Evolutionary conservation across 2,888 invertebrate genomes (phyloP).

Genomic region (Phanerotoma sp.): DNA sequence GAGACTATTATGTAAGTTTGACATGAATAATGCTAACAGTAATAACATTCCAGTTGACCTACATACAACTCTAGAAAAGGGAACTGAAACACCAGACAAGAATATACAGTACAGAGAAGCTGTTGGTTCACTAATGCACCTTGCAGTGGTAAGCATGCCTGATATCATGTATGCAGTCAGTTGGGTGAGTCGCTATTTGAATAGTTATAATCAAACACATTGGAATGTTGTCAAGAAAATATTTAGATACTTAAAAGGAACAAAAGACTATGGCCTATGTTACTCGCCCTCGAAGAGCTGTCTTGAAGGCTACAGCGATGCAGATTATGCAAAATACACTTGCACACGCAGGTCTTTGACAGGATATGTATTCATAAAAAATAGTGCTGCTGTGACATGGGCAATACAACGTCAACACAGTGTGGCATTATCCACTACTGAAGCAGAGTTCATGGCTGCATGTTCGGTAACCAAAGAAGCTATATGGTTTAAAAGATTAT

Average conservation of each 20-base stretch:
- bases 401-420: conserved; percentile 10
- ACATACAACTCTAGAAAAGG: no score
- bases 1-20: no score
- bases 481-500: neutral
- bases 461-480: neutral
- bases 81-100: no score
- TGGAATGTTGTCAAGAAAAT: conserved; percentile 14
- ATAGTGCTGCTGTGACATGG: conserved; percentile 11
- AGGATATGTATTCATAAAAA: conserved; percentile 12
- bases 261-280: neutral
- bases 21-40: no score
- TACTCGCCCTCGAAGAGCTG: neutral
- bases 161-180: conserved; percentile 11
- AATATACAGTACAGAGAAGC: neutral
- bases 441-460: conserved; percentile 12
- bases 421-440: conserved; percentile 18
- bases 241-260: conserved; percentile 5
- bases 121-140: conserved; percentile 1
- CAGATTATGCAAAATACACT: conserved; percentile 9
- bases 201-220: neutral
- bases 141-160: conserved; percentile 1
- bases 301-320: neutral
- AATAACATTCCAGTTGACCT: no score
- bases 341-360: neutral
- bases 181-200: neutral